These are phyloP conservation scores for Calyptommatus sinebrachiatus DNA, from an alignment of 2,113 vertebrate species.

Conservation along the genomic window DNA sequence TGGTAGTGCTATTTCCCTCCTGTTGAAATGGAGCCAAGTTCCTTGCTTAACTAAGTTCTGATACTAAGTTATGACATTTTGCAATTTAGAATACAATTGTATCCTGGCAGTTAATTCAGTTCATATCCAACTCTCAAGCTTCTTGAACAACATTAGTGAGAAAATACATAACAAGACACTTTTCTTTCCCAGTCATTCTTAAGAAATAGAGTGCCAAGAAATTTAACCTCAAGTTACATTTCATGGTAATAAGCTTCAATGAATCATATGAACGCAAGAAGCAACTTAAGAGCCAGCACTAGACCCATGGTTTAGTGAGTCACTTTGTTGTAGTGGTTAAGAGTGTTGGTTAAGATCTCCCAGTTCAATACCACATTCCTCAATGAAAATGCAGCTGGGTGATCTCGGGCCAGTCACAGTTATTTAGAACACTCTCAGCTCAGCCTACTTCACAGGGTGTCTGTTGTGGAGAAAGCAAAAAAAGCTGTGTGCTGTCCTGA, in stretches of 20 bases:
- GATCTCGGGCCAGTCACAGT: too few species aligned
- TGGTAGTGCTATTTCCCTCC: neutral
- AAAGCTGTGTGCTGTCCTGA: too few species aligned
- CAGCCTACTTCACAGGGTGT: too few species aligned
- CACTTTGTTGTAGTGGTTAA: too few species aligned
- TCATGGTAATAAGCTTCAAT: neutral
- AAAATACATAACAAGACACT: neutral
- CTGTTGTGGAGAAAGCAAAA: too few species aligned
- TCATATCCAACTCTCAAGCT: constrained; percentile 30
- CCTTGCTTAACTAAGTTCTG: constrained; percentile 19
- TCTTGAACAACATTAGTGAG: constrained; percentile 5
- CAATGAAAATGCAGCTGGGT: too few species aligned
- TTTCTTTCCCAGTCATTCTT: neutral
- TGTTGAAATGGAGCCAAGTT: neutral
- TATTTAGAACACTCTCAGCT: too few species aligned
- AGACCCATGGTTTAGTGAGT: neutral
- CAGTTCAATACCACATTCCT: too few species aligned
- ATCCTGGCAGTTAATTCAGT: constrained; percentile 37
- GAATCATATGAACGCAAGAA: neutral
- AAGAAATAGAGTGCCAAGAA: neutral
- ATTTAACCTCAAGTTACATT: neutral
- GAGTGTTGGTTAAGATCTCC: too few species aligned
- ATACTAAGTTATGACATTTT: constrained; percentile 17
- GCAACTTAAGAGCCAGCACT: neutral
- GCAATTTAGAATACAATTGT: constrained; percentile 13